These are phyloP conservation scores for Lacerta viridis DNA, from an alignment of 2,797 vertebrate species.

Conservation along the genomic window DNA sequence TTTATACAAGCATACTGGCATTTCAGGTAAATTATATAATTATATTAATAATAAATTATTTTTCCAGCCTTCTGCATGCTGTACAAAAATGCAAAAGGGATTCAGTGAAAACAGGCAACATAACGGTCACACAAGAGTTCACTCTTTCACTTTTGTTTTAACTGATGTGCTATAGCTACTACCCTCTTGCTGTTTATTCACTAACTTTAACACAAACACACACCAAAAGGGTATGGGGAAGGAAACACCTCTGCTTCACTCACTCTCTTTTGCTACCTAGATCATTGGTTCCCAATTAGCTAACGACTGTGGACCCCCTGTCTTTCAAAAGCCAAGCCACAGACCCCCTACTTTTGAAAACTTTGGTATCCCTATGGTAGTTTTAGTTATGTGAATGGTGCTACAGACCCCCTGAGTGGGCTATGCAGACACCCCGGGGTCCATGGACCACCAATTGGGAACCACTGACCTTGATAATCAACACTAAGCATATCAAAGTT, in stretches of 20 bases:
- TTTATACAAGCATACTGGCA: not conserved
- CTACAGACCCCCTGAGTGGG: too few species aligned
- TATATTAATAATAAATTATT: not conserved
- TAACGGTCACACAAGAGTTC: not conserved
- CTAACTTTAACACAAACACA: not conserved
- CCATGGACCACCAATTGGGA: too few species aligned
- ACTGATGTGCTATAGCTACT: not conserved
- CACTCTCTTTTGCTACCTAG: not conserved
- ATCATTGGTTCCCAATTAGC: too few species aligned
- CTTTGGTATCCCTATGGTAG: too few species aligned
- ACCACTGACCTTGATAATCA: not conserved
- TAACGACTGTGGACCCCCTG: too few species aligned
- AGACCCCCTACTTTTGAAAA: too few species aligned
- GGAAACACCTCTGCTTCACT: not conserved
- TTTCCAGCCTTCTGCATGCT: not conserved
- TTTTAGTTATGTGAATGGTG: too few species aligned
- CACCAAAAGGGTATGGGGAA: not conserved
- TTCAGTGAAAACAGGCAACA: not conserved
- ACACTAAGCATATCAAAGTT: not conserved
- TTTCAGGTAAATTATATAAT: constrained; percentile 1
- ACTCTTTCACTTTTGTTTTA: not conserved
- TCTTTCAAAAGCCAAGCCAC: too few species aligned
- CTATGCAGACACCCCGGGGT: too few species aligned
- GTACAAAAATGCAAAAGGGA: not conserved
- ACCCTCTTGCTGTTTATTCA: not conserved